Evolutionary conservation across 2,113 vertebrate species (phyloP).

Genomic region (Axis porcinus): DNA sequence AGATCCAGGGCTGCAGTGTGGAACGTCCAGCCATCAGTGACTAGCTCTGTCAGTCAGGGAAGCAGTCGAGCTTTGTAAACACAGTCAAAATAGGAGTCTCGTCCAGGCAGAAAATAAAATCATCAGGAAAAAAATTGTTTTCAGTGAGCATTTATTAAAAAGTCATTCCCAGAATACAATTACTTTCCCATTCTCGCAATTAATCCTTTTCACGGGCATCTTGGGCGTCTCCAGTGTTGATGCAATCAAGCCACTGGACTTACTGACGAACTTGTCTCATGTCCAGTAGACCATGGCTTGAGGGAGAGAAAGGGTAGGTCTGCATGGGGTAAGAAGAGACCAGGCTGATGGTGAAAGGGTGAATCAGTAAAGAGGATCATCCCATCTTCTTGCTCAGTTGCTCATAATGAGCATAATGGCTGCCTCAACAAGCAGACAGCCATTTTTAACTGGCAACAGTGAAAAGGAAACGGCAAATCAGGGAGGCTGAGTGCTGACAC

Average conservation of each 20-base stretch:
- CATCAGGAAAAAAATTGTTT: neutral
- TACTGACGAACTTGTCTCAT: neutral
- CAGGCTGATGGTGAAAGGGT: neutral
- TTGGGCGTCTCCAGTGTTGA: neutral
- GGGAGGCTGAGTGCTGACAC: neutral
- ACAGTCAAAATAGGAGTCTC: neutral
- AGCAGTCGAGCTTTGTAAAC: neutral
- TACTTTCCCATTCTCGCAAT: neutral
- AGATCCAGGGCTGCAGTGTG: neutral
- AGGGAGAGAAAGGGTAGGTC: neutral
- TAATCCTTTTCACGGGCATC: neutral
- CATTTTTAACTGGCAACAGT: neutral
- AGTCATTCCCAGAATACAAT: neutral
- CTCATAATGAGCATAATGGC: neutral
- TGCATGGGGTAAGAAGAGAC: neutral
- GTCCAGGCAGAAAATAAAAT: constrained; percentile 11
- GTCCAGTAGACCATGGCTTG: neutral
- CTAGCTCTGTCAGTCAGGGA: neutral
- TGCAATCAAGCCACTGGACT: neutral
- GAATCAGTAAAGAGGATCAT: neutral
- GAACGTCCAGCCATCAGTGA: neutral
- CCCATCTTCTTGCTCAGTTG: neutral
- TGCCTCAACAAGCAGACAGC: neutral
- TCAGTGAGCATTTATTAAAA: constrained; percentile 6
- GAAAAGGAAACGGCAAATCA: neutral